These are phyloP conservation scores for Crypturellus tataupa DNA, from an alignment of 2,797 vertebrate genomes.

Conservation along the genomic window DNA sequence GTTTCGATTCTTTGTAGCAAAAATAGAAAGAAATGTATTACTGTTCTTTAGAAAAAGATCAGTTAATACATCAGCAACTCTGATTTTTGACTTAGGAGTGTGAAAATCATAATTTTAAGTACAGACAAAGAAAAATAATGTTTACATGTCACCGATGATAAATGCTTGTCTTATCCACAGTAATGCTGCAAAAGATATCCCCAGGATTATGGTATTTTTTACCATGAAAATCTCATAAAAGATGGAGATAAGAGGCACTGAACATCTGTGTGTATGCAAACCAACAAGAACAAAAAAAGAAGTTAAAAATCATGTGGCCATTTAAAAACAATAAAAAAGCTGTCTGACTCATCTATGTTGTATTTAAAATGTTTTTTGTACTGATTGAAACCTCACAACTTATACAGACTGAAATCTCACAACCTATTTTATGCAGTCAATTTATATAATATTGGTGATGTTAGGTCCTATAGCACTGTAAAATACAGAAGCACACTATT, in stretches of 20 bases:
- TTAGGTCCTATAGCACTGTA: background rate
- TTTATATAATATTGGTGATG: slow-evolving; percentile 34
- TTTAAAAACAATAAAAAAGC: background rate
- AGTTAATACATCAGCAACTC: background rate
- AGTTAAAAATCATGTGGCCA: background rate
- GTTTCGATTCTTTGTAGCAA: background rate
- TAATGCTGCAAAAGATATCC: background rate
- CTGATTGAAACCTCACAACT: background rate
- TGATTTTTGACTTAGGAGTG: background rate
- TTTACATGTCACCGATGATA: background rate
- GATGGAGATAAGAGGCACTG: background rate
- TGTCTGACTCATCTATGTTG: background rate
- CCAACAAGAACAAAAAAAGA: background rate
- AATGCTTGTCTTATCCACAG: background rate
- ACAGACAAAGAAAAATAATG: background rate
- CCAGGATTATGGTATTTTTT: background rate
- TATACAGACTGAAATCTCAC: slow-evolving; percentile 15
- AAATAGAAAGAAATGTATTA: background rate
- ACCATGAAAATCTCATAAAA: background rate
- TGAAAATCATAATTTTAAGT: background rate
- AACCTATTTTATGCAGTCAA: slow-evolving; percentile 39
- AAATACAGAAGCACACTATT: background rate
- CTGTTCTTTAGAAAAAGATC: background rate
- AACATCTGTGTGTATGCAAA: background rate
- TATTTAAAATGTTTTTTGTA: slow-evolving; percentile 40